Evolutionary conservation across 1,140 invertebrate species (phyloP), one percentile per base, ranked within the genome.

Genomic region (Conus betulinus): DNA sequence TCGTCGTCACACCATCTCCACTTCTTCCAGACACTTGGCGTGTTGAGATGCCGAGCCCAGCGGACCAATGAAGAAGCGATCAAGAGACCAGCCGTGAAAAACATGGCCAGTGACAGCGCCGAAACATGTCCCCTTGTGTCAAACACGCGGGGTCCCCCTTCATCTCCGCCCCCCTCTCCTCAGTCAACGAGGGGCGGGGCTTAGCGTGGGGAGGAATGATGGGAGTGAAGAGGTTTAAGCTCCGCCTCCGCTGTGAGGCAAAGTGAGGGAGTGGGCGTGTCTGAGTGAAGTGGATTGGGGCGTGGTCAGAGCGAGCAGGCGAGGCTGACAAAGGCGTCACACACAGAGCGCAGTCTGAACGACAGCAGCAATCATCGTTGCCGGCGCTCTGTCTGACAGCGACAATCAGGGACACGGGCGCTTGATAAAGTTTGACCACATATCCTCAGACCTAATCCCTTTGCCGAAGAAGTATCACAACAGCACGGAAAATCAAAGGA

Each of bases 21-120:
- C n/a, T 27, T 53, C n/a, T 81, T 81, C 52, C 27, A 81, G 52
- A 71, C 67, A 71, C 67, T 71, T 71, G 67, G 67, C 67, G 67
- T 6, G 67, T 71, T 13, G 67, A 13, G 13, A 71, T 20, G 67
- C 3, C 11, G 13, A 71, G 17, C 67, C 67, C 67, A 71, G 67
- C 67, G 67, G 67, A 71, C 67, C 67, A 71, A 71, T 71, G 67
- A 10, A 71, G 13, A 20, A 23, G 67, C 67, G 67, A 71, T 71
- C 67, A 71, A 63, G 67, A 71, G 67, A 23, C 67, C 67, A 71
- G 67, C 67, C 17, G 39, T 71, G 67, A 71, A 71, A 63, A 71
- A 71, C 67, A 71, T n/a, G 67, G 67, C 67, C 67, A 1, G 67
- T 71, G 13, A 71, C 67, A 71, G 20, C 67, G 11, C 67, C 67